Evolutionary conservation across 2,113 vertebrate genomes (phyloP).

Genomic region (Apodemus speciosus): DNA sequence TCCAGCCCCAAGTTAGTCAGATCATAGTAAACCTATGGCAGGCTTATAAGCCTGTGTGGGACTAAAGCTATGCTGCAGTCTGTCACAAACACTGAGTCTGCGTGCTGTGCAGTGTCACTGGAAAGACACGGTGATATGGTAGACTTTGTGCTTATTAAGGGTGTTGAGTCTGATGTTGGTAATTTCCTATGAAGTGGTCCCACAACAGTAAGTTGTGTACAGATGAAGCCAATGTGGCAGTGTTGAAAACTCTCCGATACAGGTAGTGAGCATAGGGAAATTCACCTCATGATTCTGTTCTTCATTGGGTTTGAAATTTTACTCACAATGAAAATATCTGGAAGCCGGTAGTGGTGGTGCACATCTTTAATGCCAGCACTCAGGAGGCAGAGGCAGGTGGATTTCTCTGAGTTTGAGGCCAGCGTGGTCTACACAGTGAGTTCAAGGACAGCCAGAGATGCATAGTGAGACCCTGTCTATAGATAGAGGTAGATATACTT

Average conservation of each 20-base stretch:
- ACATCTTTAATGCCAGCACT: background rate
- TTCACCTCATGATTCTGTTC: background rate
- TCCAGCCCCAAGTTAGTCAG: background rate
- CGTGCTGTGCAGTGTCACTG: fast-evolving
- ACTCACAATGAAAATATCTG: background rate
- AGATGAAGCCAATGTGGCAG: background rate
- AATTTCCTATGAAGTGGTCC: background rate
- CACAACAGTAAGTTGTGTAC: too few relatives aligned
- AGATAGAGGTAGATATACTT: too few relatives aligned
- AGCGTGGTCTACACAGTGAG: background rate
- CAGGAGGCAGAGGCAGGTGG: background rate
- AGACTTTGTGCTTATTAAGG: background rate
- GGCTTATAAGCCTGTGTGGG: background rate
- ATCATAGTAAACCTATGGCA: background rate
- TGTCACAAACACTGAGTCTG: too few relatives aligned
- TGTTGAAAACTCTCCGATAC: too few relatives aligned
- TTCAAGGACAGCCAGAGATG: background rate
- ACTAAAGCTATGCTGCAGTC: background rate
- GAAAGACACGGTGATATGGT: fast-evolving
- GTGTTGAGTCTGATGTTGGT: fast-evolving
- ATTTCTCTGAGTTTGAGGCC: background rate
- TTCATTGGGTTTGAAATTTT: background rate
- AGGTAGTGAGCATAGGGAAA: fast-evolving
- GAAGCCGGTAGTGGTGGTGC: background rate
- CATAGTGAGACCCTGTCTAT: too few relatives aligned